Evolutionary conservation across 2,797 vertebrate genomes (phyloP), one percentile per base, ranked within the genome.

Genomic region (Sciaenops ocellatus): DNA sequence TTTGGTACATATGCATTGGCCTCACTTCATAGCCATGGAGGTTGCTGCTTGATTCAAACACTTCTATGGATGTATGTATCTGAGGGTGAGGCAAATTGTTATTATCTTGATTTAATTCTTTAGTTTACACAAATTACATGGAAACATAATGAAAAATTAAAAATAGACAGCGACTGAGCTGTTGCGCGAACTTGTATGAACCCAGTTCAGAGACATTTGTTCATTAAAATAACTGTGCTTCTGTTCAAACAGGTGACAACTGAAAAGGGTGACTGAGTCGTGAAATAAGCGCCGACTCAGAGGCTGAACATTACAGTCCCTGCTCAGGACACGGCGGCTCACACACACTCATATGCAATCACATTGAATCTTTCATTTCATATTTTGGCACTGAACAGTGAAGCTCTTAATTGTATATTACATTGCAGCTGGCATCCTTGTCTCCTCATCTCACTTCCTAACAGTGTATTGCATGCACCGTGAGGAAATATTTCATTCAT

Each of bases 321-420:
- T 47, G 48, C 73, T 66, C 69, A 61, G 68, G 72, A 83, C 79
- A 30, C 67, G 30, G 1, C 12, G 18, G 28, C 74, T 76, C 79
- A 28, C 76, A 62, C 66, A 44, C 78, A 5, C 30, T 30, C 34
- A 2, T 66, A n/a, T 59, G 70, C 84, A 82, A 65, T 85, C 77
- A 78, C 83, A 90, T 89, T 87, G 85, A 88, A 83, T 83, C 77
- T 78, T 84, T 75, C 86, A 90, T 90, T 88, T 86, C 79, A 69
- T 67, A 84, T 88, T 88, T 85, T 92, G 90, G 89, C 91, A 85
- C 18, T 3, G 64, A 75, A 80, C 76, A 50, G 22, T 18, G 79
- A 67, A 41, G 77, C 84, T 78, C 80, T 81, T 93, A 91, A 92
- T 91, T 91, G 89, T 91, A 84, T 87, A 90, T 92, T 89, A 84